Evolutionary conservation across 2,888 invertebrate species (phyloP), one percentile per base, ranked within the genome.

Genomic region (Thera obeliscata): DNA sequence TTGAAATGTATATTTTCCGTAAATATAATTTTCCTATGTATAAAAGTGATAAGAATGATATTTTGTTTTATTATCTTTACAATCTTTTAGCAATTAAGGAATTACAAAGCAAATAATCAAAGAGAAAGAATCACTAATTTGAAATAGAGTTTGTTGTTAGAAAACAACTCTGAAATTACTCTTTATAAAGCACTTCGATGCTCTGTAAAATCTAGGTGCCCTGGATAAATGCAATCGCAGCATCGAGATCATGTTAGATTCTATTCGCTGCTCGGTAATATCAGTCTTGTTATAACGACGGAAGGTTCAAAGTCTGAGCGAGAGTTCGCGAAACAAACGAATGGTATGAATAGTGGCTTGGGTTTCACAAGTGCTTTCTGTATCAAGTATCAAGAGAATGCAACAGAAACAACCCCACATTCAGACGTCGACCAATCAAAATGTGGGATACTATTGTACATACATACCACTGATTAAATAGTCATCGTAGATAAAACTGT

Each of bases 1-100:
- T 49, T 59, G 7, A 70, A 60, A 72, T 66, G 74, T 77, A 77
- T 71, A 70, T 70, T 66, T 69, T 73, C 57, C 64, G 67, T 74
- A 59, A 66, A 65, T 60, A 63, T 69, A 41, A 69, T 56, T 71
- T 69, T 72, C 68, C 70, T 70, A 66, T 74, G 69, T 74, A 72
- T 62, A 74, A 72, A 74, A 72, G 57, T 61, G 61, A 73, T 64
- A 56, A 61, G 63, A 71, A 62, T 50, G 46, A 52, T 8, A 6
- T 38, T 61, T 65, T n/a, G 56, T 70, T 67, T 70, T 43, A 57
- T 55, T 57, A 48, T 48, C 12, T 11, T 22, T 9, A 22, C 22
- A 22, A 22, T 22, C 22, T 22, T 22, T 22, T 22, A 22, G 22
- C 22, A 22, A 22, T 22, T 22, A 22, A 22, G 22, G 22, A 38